Conservation (phyloP, 2,113 vertebrate species). For the Fukomys damarensis region DNA sequence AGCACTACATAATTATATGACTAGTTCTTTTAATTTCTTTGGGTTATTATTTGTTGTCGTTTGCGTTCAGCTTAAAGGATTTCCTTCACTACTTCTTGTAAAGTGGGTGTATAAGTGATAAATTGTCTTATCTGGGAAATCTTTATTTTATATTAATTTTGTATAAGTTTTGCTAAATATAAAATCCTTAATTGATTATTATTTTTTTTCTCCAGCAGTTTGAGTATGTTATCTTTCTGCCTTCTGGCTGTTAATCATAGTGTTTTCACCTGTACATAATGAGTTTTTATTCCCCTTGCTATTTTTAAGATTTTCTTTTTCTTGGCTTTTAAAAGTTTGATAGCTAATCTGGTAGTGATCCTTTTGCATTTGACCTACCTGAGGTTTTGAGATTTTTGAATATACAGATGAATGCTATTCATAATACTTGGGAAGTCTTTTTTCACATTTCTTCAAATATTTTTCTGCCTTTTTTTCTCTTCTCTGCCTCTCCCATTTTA, state of each 20-base stretch:
- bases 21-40: neutral
- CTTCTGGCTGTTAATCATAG: neutral
- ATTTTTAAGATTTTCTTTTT: slow-evolving; percentile 5
- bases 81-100: neutral
- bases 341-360: neutral
- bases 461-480: neutral
- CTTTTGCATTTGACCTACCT: neutral
- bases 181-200: neutral
- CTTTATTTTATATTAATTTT: slow-evolving; percentile 39
- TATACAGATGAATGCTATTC: neutral
- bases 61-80: neutral
- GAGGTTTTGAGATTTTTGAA: neutral
- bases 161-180: slow-evolving; percentile 29
- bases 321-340: slow-evolving; percentile 3
- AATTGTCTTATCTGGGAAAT: neutral
- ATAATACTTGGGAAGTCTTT: neutral
- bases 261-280: neutral
- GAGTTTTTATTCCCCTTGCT: neutral
- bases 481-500: neutral
- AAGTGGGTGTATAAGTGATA: neutral
- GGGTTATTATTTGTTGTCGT: neutral
- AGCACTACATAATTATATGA: neutral
- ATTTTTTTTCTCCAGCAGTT: neutral
- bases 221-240: neutral
- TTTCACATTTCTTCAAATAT: slow-evolving; percentile 6